Base-by-base conservation (phyloP, 2,113 vertebrate species). In the Nyctereutes procyonoides region DNA sequence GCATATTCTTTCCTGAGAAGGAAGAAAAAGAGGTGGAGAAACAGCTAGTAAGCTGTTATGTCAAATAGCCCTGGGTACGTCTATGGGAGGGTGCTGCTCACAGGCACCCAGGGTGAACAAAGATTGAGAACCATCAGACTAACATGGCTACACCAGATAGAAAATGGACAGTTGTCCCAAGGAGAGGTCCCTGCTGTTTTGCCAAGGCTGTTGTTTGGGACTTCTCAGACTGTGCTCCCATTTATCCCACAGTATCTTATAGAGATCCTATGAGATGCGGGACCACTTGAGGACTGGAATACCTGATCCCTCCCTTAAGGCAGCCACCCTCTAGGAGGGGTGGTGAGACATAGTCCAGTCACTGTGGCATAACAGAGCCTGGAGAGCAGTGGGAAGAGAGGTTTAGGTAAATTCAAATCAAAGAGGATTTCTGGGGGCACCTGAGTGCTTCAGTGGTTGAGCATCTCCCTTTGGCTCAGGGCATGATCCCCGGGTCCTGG, bases 71-170 rank as follows among this genome's bases (percentile, higher is more conserved):
- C 91, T 17, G 56, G 11, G 16, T 30, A 24, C 15, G 3, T 38
- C 43, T 55, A 0, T 35, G 62, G 56, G 48, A 43, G n/a, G 20
- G 20, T 53, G 62, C n/a, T 19, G 55, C 48, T 73, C 71, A 26
- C 11, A 0, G 1, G 32, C 8, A 38, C 74, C 56, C n/a, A 3
- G 5, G 26, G 53, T 8, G 20, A 60, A 17, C 24, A 53, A 14
- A 88, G 48, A 15, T 0, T 38, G 73, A n/a, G 67, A 60, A 30
- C 69, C 79, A 6, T 38, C 14, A 28, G 43, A 3, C 53, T 65
- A 22, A 8, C 0, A 2, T 16, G 19, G 26, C 26, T 5, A 0
- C 0, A 2, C 26, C 3, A 20, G 58, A n/a, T 20, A 22, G 0
- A 60, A 32, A 67, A 7, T 14, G 65, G 53, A 58, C 8, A 7